Evolutionary conservation across 2,113 vertebrate genomes (phyloP), one percentile per base, ranked within the genome.

Genomic region (Tretioscincus oriximinensis): DNA sequence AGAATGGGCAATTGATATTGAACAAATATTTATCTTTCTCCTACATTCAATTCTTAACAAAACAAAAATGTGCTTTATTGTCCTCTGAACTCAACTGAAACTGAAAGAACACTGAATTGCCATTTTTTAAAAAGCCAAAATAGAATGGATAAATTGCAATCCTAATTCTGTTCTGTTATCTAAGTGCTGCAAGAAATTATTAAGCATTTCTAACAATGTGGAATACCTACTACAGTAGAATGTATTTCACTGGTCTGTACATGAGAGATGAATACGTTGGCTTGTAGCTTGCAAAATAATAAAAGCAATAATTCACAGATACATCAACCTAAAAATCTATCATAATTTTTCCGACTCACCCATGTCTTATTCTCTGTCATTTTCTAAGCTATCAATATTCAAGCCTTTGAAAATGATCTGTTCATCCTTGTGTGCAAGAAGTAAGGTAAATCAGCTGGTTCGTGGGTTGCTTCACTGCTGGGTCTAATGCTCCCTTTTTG

Each of bases 231-330:
- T 69, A 73, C 70, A 35, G 21, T 65, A 1, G 11, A 3, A 2
- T 29, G 1, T 4, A 21, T 26, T 1, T 0, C 20, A 26, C 0
- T 2, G 7, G 1, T 20, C 24, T 41, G 45, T 72, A 7, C 9
- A 31, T 58, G 47, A 63, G n/a, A 29, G 80, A 73, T 63, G 28
- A 26, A 51, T 54, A 47, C 14, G 4, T 12, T 75, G 72, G 72
- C 47, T 66, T 29, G 26, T 4, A 0, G n/a, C 20, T 51, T 58
- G 22, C 0, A 1, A 1, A 64, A 2, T 1, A 0, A 22, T 0
- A 0, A 31, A 21, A 58, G 22, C 0, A 10, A 49, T 18, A 76
- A 64, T 69, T 72, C 54, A 71, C 0, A 73, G 7, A 7, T 75
- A 0, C 4, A 63, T 71, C 49, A 1, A 61, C 0, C 0, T 29